phyloP scores from a whole-genome alignment of 2,113 vertebrate genomes.

The Laticauda colubrina region DNA sequence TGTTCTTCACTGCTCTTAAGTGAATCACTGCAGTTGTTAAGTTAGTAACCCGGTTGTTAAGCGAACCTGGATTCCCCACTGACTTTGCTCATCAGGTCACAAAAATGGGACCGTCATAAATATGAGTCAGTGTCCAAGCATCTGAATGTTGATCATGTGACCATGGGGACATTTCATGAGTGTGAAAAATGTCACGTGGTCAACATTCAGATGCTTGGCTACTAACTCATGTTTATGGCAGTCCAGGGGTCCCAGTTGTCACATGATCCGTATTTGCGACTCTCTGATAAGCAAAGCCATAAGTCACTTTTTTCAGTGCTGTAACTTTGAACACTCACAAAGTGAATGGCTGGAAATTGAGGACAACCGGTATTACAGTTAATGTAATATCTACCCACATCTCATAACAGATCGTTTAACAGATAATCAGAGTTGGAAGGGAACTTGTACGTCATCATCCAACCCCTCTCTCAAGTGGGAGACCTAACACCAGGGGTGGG shows the following conservation, averaged over 20 bases:
- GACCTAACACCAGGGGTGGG: too few species aligned
- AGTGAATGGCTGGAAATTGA: neutral
- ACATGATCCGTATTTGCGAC: too few species aligned
- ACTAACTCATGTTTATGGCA: too few species aligned
- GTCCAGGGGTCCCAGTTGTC: too few species aligned
- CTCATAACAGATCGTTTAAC: neutral
- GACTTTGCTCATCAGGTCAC: neutral
- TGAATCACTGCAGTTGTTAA: neutral
- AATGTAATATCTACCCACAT: neutral
- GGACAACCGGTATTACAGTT: neutral
- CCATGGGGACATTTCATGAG: neutral
- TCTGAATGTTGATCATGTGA: neutral
- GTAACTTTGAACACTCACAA: neutral
- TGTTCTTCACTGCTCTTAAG: neutral
- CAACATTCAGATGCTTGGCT: too few species aligned
- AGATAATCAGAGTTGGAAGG: too few species aligned
- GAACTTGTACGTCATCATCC: too few species aligned
- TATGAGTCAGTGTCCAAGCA: neutral
- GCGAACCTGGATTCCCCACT: neutral
- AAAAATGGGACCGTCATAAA: neutral
- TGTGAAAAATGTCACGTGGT: neutral
- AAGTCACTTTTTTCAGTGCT: neutral
- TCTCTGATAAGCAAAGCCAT: too few species aligned
- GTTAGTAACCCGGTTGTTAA: neutral
- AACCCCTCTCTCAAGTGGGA: too few species aligned